Evolutionary conservation across 92 coral and sea anemone species (phyloP).

Genomic region (Epizoanthus rinbou): DNA sequence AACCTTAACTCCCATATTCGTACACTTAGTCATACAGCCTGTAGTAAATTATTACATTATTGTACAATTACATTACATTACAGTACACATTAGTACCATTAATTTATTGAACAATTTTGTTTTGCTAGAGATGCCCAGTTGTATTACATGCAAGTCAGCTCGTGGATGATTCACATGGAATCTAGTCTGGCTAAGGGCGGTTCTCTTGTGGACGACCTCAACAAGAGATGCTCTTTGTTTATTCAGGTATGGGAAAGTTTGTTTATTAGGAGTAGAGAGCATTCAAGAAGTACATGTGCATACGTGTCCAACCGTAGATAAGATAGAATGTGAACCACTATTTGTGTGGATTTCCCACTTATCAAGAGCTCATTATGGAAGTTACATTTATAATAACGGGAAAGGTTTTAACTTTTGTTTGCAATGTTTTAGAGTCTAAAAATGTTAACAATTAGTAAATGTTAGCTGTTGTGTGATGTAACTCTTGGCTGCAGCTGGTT

Average conservation of each 20-base stretch:
- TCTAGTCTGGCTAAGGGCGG: conserved; percentile 75
- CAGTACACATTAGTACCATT: neutral
- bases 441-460: too few species aligned
- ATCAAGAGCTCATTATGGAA: too few species aligned
- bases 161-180: conserved; percentile 99
- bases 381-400: too few species aligned
- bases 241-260: conserved; percentile 66
- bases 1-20: too few species aligned
- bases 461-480: too few species aligned
- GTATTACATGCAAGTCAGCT: conserved; percentile 89
- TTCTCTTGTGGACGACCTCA: conserved; percentile 76
- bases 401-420: too few species aligned
- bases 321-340: too few species aligned
- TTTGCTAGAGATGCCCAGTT: conserved; percentile 81
- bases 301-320: neutral
- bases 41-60: too few species aligned
- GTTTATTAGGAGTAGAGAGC: neutral
- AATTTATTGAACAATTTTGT: neutral
- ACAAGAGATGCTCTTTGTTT: conserved; percentile 84
- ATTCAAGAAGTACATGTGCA: too few species aligned
- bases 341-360: neutral
- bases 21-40: too few species aligned
- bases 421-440: too few species aligned
- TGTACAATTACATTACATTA: neutral
- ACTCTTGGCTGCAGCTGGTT: too few species aligned